Evolutionary conservation across 1,140 invertebrate species (phyloP), one percentile per base, ranked within the genome.

Genomic region (Rhopalosiphum maidis): DNA sequence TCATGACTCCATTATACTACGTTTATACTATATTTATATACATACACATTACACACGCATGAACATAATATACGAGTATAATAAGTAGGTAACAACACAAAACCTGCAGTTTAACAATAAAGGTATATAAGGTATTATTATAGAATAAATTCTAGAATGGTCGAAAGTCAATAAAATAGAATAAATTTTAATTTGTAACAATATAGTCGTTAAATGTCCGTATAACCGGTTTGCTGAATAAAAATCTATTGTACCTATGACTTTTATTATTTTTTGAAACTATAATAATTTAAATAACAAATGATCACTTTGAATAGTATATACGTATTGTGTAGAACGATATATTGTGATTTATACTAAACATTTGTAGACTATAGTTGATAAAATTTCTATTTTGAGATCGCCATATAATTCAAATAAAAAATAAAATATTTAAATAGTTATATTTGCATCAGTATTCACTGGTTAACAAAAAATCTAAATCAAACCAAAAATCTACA

Each of bases 141-240:
- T 83, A 83, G 21, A 37, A 35, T 83, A 41, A 37, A 37, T 8
- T 83, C 35, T 77, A n/a, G 60, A 77, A 77, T 18, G 18, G 60
- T 77, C n/a, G 15, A 77, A 77, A 77, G 60, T 77, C 60, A 77
- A 77, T 77, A 77, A 77, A 77, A 77, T 77, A 85, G 8, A 85
- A 85, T 85, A 41, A 41, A 41, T 85, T 41, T 41, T 43, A 85
- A 77, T n/a, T 77, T 77, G 30, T 77, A 85, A 85, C 22, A 83
- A 83, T 41, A 83, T 41, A 37, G 37, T 18, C 82, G 82, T 22
- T 83, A 2, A 41, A 25, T 25, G 37, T 18, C 43, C 7, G 83
- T 37, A 41, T 85, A 85, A 41, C 83, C 22, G 35, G 35, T 41
- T 85, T 85, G 37, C 9, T 85, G 37, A 85, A 41, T 85, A 43